Conservation (phyloP, 2,113 vertebrate genomes). For the Entelurus aequoreus region DNA sequence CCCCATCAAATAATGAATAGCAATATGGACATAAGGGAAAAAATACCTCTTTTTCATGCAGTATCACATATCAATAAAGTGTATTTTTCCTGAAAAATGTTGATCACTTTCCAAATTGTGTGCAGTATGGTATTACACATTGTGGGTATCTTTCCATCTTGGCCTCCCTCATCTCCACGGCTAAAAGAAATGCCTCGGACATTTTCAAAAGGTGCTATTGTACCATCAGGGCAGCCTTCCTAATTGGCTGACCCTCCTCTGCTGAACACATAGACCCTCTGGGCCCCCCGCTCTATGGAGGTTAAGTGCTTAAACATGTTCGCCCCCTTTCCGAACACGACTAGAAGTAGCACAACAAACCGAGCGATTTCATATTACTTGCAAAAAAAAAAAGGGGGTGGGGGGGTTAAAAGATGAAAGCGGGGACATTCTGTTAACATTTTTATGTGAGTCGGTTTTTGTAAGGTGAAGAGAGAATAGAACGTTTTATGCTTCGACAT, state of each 20-base stretch:
- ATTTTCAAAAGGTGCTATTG: conserved; percentile 67
- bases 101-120: not conserved
- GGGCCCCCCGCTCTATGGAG: conserved; percentile 54
- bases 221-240: conserved; percentile 53
- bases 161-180: conserved; percentile 2
- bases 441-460: conserved; percentile 27
- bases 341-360: conserved; percentile 39
- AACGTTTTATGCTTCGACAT: conserved; percentile 11
- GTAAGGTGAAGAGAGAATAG: not conserved
- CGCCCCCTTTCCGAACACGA: conserved; percentile 26
- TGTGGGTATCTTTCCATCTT: not conserved
- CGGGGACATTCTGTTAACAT: conserved; percentile 34
- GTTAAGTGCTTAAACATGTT: conserved; percentile 71
- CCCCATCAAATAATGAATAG: too few relatives aligned
- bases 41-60: too few relatives aligned
- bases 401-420: conserved; percentile 19
- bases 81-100: not conserved
- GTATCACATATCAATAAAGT: too few relatives aligned
- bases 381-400: conserved; percentile 11
- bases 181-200: conserved; percentile 43
- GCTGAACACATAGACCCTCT: conserved; percentile 53
- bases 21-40: too few relatives aligned
- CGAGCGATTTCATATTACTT: conserved; percentile 43
- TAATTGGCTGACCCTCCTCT: conserved; percentile 58
- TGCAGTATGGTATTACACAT: not conserved